These are phyloP conservation scores for Hydropsyche betteni DNA, from an alignment of 2,888 invertebrate species.

Conservation along the genomic window DNA sequence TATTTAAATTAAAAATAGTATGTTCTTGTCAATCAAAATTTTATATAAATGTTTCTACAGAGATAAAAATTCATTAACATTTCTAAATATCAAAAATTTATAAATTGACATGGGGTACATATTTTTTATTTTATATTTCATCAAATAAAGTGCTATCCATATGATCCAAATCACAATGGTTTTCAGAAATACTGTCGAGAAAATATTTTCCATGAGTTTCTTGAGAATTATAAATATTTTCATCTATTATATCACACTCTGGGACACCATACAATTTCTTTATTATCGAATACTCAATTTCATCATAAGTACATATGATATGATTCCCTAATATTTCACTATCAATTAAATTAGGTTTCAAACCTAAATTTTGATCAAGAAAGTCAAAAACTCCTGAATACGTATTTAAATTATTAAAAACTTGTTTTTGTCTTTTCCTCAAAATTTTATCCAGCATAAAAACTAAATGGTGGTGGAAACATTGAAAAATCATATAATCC, in stretches of 20 bases:
- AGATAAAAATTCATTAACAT: too few species aligned
- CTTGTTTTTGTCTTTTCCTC: slow-evolving; percentile 73
- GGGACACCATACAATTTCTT: slow-evolving; percentile 39
- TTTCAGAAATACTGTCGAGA: slow-evolving; percentile 57
- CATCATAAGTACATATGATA: slow-evolving; percentile 45
- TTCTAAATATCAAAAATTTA: too few species aligned
- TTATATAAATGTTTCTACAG: too few species aligned
- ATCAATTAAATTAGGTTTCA: slow-evolving; percentile 57
- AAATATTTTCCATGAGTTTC: slow-evolving; percentile 61
- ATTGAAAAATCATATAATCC: slow-evolving; percentile 77
- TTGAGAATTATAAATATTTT: slow-evolving; percentile 60
- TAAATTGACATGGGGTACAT: too few species aligned
- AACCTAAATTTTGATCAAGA: slow-evolving; percentile 68
- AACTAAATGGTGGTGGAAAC: slow-evolving; percentile 95
- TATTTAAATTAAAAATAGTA: too few species aligned
- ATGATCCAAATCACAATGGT: slow-evolving; percentile 59
- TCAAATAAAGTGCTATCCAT: slow-evolving; percentile 62
- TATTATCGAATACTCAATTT: slow-evolving; percentile 41
- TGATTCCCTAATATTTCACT: slow-evolving; percentile 54
- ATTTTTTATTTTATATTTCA: slow-evolving; percentile 36
- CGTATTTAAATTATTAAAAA: slow-evolving; percentile 80
- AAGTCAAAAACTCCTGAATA: slow-evolving; percentile 76
- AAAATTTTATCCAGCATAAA: slow-evolving; percentile 92
- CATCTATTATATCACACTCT: slow-evolving; percentile 52
- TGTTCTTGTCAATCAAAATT: too few species aligned